Base-by-base conservation (phyloP, 2,113 vertebrate genomes). In the Suricata suricatta region DNA sequence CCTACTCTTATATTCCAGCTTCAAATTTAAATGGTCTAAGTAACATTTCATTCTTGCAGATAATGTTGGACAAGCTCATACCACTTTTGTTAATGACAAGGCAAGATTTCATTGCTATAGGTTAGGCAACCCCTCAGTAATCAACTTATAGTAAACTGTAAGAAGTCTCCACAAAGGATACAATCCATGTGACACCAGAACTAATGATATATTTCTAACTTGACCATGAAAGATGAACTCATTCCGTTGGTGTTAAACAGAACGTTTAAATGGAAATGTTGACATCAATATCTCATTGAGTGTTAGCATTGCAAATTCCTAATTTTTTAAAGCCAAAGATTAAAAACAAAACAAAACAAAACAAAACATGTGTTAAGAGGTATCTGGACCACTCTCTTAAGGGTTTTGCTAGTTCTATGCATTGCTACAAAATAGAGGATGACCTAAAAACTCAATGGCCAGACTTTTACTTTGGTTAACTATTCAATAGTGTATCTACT, bases 111-210 rank as follows among this genome's bases (percentile, higher is more conserved):
- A 97, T n/a, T 12, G 64, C 54, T 44, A 23, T 60, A 83, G 1
- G 63, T 52, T 64, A 2, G 4, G 29, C 31, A 95, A 95, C 10
- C 25, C 4, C 64, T 96, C 88, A 92, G 14, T 88, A 47, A 94
- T 92, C 95, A 5, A 41, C 41, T 41, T 41, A 41, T 5, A 41
- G 41, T 41, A 41, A 41, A 97, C 97, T 41, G 66, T 80, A 87
- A 57, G n/a, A 68, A 21, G 90, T 83, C 47, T 91, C 74, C 93
- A 47, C 8, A 83, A 41, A 92, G 95, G 97, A 98, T 71, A 29
- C 50, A 92, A 93, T 76, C 21, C 10, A 81, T 5, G 14, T 57
- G 91, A 50, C 27, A 33, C 1, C 79, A 35, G 72, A 93, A 92
- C 89, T 66, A 88, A 44, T 79, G 81, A 92, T 27, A 6, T 54